Percentiles rank a stretch among this genome's conserved stretches.
phyloP scores from a whole-genome alignment of 2,888 invertebrate species.

The Pristionchus maxplancki region DNA sequence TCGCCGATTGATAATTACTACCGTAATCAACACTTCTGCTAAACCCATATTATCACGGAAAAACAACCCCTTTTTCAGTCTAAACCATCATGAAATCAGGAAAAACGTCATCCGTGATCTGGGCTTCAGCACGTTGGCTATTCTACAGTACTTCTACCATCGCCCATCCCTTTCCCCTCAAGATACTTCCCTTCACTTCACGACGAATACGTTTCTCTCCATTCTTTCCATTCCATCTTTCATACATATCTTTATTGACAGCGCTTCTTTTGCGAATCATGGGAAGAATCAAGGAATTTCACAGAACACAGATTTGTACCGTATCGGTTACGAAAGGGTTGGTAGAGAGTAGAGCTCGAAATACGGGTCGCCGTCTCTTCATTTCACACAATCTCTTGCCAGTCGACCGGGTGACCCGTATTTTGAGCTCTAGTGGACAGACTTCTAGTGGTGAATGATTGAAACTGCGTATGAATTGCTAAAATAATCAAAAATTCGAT shows the following conservation, averaged over 20 bases:
- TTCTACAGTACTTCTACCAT: too few species aligned
- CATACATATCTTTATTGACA: not conserved
- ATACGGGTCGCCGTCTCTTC: too few species aligned
- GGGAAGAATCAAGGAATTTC: conserved; percentile 20
- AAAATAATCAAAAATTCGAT: not conserved
- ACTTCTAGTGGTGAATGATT: too few species aligned
- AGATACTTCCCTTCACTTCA: not conserved
- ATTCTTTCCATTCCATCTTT: not conserved
- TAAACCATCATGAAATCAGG: not conserved
- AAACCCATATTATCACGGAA: not conserved
- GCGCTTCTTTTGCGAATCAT: conserved; percentile 16
- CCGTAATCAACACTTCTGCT: not conserved
- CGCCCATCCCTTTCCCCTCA: not conserved
- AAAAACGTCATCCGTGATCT: not conserved
- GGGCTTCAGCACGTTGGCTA: too few species aligned
- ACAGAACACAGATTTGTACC: conserved; percentile 35
- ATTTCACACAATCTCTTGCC: too few species aligned
- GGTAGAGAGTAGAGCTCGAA: too few species aligned
- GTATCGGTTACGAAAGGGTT: conserved; percentile 35
- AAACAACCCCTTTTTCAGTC: not conserved
- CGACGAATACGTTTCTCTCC: not conserved
- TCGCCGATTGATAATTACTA: not conserved
- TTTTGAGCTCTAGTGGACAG: too few species aligned
- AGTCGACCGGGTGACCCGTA: too few species aligned
- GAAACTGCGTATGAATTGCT: not conserved